These are phyloP conservation scores for Diabrotica virgifera DNA, from an alignment of 1,140 invertebrate genomes.

Conservation along the genomic window DNA sequence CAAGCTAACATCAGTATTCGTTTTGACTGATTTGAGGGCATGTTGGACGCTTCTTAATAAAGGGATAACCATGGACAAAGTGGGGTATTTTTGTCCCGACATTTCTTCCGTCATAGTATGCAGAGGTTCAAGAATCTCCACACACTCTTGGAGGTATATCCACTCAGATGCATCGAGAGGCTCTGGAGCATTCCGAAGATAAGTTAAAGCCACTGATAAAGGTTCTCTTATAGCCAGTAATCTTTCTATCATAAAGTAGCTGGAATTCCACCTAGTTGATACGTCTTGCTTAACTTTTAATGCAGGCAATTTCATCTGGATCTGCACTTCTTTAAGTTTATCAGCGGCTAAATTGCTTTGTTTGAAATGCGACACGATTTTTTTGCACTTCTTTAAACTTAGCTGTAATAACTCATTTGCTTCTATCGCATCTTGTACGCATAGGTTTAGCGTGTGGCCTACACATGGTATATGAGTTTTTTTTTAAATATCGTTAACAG, in stretches of 20 bases:
- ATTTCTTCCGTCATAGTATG: too few relatives aligned
- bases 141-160: background rate
- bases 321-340: constrained; percentile 17
- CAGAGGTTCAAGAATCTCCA: too few relatives aligned
- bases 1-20: background rate
- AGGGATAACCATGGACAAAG: constrained; percentile 18
- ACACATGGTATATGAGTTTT: constrained; percentile 51
- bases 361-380: constrained; percentile 31
- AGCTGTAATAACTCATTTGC: constrained; percentile 6
- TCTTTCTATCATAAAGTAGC: constrained; percentile 39
- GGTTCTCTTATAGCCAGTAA: constrained; percentile 33
- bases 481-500: constrained; percentile 12
- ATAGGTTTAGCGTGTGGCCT: constrained; percentile 31
- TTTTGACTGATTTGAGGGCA: constrained; percentile 19
- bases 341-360: constrained; percentile 23
- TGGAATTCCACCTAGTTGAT: constrained; percentile 41
- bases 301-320: constrained; percentile 28
- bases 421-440: constrained; percentile 15
- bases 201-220: constrained; percentile 14
- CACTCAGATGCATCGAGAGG: constrained; percentile 23
- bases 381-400: constrained; percentile 16
- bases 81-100: too few relatives aligned
- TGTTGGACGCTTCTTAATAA: constrained; percentile 37
- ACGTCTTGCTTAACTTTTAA: constrained; percentile 41
- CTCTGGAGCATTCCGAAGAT: constrained; percentile 20